These are phyloP conservation scores for Neosilurus mollespiculum DNA, from an alignment of 2,797 vertebrate genomes.

Conservation along the genomic window DNA sequence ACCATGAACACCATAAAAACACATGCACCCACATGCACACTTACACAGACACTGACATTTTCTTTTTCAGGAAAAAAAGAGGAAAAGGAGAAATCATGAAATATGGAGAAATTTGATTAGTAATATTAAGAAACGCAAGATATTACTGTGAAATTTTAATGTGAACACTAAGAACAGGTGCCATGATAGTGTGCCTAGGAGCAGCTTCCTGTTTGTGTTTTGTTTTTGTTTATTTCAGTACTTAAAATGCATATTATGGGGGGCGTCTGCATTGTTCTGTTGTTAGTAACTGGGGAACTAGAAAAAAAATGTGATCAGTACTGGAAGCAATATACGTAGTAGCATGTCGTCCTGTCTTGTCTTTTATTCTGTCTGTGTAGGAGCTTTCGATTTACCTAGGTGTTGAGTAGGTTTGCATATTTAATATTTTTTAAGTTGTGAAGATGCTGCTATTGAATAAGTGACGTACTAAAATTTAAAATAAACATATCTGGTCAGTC, in stretches of 20 bases:
- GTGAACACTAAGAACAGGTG: constrained; percentile 59
- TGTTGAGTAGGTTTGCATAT: constrained; percentile 74
- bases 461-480: constrained; percentile 73
- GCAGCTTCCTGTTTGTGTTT: constrained; percentile 60
- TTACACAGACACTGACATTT: constrained; percentile 53
- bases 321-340: constrained; percentile 83
- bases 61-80: constrained; percentile 31
- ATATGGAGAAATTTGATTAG: constrained; percentile 42
- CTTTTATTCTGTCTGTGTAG: constrained; percentile 73
- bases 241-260: constrained; percentile 55
- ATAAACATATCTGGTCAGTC: constrained; percentile 77
- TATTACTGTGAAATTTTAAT: constrained; percentile 63
- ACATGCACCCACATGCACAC: constrained; percentile 40
- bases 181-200: constrained; percentile 54
- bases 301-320: constrained; percentile 80
- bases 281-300: constrained; percentile 65
- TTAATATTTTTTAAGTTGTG: constrained; percentile 71
- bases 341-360: constrained; percentile 78
- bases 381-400: constrained; percentile 73
- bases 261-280: constrained; percentile 52
- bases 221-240: constrained; percentile 57
- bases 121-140: constrained; percentile 47
- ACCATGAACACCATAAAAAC: constrained; percentile 41
- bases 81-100: constrained; percentile 39
- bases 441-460: constrained; percentile 83